Evolutionary conservation across 2,888 invertebrate genomes (phyloP), one percentile per base, ranked within the genome.

Genomic region (Ashinkailepas kermadecensis): DNA sequence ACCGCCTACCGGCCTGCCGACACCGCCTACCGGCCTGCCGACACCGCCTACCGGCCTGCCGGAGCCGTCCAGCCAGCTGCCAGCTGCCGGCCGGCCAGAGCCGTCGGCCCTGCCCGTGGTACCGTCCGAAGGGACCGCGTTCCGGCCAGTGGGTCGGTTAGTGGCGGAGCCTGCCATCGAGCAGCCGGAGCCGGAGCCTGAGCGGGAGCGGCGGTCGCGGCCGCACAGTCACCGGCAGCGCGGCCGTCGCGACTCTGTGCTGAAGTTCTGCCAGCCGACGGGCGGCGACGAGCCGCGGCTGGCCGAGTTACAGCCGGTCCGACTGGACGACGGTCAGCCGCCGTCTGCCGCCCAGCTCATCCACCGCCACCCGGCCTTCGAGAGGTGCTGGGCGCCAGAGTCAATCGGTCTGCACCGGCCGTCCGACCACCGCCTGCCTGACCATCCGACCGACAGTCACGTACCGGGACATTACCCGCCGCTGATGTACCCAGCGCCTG

Each of bases 281-380:
- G 74, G 13, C 18, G 18, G 18, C 15, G 54, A 25, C 54, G 54
- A 39, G 74, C 74, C 74, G 18, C 74, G 74, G 54, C 74, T 74
- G 74, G 74, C 25, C 13, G 74, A 74, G 74, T 54, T 74, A 15
- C 74, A 54, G 54, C 54, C 74, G 15, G 74, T 74, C 18, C 39
- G 74, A 18, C 74, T 74, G 54, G 54, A 18, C 13, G 74, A 7
- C 54, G 74, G 74, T 3, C 39, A 12, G 74, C 74, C 54, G 74
- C 74, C 74, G 18, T n/a, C 23, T 18, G 74, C 74, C 74, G 54
- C 74, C 54, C 74, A 74, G 74, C 74, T 74, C 54, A 74, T 74
- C 39, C 74, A 74, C 74, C 74, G 54, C 54, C 18, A 74, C 74
- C 39, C 54, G 74, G 74, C n/a, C 15, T 3, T 2, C 67, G 67